A percentile compares a stretch with the other conserved stretches of the same genome.
These are phyloP conservation scores for Loriculus beryllinus DNA, from an alignment of 2,797 vertebrate species.

Conservation along the genomic window DNA sequence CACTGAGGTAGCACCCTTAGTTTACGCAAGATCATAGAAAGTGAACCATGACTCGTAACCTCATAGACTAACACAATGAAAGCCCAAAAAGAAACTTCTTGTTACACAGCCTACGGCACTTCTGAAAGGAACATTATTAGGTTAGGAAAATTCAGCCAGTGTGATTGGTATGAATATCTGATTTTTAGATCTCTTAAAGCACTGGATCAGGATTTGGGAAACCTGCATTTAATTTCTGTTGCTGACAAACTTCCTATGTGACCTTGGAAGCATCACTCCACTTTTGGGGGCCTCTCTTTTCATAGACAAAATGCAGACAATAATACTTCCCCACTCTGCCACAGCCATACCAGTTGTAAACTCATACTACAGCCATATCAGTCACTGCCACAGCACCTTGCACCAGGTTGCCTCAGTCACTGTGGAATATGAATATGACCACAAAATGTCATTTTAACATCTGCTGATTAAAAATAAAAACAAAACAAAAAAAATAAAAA, in stretches of 20 bases:
- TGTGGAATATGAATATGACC: rapidly evolving
- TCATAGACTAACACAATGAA: not conserved
- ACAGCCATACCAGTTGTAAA: not conserved
- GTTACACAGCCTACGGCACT: not conserved
- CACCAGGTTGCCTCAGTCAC: not conserved
- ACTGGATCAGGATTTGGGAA: not conserved
- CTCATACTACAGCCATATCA: not conserved
- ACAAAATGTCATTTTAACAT: not conserved
- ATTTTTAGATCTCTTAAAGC: constrained; percentile 5
- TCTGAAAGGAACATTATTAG: not conserved
- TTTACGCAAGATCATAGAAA: not conserved
- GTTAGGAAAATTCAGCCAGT: constrained; percentile 3
- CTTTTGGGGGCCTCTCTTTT: not conserved
- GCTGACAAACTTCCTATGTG: not conserved
- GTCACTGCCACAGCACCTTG: not conserved
- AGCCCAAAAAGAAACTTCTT: not conserved
- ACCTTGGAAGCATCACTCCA: not conserved
- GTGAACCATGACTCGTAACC: not conserved
- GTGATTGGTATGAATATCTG: not conserved
- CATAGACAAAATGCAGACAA: rapidly evolving
- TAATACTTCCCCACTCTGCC: not conserved
- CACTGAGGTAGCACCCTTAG: not conserved
- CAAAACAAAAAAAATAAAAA: too few species aligned
- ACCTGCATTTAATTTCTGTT: not conserved
- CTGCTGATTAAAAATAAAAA: not conserved